Evolutionary conservation across 2,888 invertebrate species (phyloP), one percentile per base, ranked within the genome.

Genomic region (Hypercompe scribonia): DNA sequence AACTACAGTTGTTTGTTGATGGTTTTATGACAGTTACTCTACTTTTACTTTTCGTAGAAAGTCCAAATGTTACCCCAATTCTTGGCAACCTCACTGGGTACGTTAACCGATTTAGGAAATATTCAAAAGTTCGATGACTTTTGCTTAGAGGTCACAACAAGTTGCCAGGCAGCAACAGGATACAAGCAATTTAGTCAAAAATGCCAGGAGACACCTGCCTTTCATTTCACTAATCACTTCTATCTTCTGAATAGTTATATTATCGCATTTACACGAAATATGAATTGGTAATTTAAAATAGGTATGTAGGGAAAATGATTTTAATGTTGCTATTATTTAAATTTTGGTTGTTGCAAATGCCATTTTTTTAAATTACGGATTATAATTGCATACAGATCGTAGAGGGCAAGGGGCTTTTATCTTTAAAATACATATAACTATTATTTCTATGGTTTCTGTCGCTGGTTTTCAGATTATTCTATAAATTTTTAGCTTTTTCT

Each of bases 91-190:
- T 86, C 82, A 79, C 78, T 79, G 81, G 86, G 94, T 90, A 90
- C 94, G 89, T 93, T 94, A 91, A 93, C 94, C 94, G 93, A 90
- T 91, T 94, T 94, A 92, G 93, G 92, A 92, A 94, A 94, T 90
- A 93, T 92, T 90, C 88, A 69, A 86, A 83, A 86, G 95, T 93
- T 95, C 95, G 91, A 91, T 93, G 95, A 95, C 95, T 93, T 86
- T 73, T 80, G 79, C 73, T 88, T 91, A 93, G 94, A 94, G 94
- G 94, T 93, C 93, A 85, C 68, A 78, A 63, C 74, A 71, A 78
- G 86, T 83, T 90, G 89, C 89, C 80, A 89, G 80, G 87, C 86
- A 84, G 83, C 71, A 76, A 75, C 90, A 89, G 92, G 92, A 92
- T 88, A 89, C 78, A 75, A 70, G 77, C 82, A 85, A 90, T 90